Conservation (phyloP, 2,888 invertebrate genomes). For the Lochmaea crataegi region DNA sequence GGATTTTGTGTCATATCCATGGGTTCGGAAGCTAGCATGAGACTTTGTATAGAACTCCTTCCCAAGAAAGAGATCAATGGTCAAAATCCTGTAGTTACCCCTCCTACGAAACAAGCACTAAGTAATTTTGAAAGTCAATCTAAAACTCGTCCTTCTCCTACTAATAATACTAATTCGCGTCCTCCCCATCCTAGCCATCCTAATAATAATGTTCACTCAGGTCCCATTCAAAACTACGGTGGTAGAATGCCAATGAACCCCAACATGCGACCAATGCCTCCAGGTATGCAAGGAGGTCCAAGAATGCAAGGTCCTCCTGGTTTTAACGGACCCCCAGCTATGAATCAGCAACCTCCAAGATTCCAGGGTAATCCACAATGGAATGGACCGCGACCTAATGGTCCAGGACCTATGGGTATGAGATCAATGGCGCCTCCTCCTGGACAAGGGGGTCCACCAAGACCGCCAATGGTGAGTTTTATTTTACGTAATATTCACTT, state of each 20-base stretch:
- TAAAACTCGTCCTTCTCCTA: constrained; percentile 87
- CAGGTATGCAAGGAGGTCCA: constrained; percentile 69
- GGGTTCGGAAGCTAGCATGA: constrained; percentile 91
- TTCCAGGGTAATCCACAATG: constrained; percentile 70
- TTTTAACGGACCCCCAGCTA: constrained; percentile 71
- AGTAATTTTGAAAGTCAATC: constrained; percentile 93
- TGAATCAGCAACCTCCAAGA: constrained; percentile 67
- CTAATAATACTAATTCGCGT: constrained; percentile 72
- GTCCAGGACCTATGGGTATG: constrained; percentile 66
- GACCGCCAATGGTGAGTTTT: constrained; percentile 70
- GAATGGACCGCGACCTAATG: constrained; percentile 70
- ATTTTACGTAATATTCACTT: constrained; percentile 11
- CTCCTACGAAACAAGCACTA: constrained; percentile 90
- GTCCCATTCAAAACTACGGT: constrained; percentile 70
- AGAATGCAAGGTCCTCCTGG: constrained; percentile 72
- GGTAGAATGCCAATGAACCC: constrained; percentile 66
- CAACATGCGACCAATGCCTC: constrained; percentile 67
- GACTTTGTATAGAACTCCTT: constrained; percentile 91
- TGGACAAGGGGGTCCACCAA: constrained; percentile 69
- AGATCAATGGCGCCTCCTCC: constrained; percentile 71
- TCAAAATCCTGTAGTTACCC: constrained; percentile 93
- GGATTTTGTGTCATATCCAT: constrained; percentile 97
- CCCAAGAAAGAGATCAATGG: constrained; percentile 97
- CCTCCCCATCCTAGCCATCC: constrained; percentile 73
- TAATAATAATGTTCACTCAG: constrained; percentile 69